These are phyloP conservation scores for Drosophila seclusa DNA, from an alignment of 2,888 invertebrate genomes.

Conservation along the genomic window DNA sequence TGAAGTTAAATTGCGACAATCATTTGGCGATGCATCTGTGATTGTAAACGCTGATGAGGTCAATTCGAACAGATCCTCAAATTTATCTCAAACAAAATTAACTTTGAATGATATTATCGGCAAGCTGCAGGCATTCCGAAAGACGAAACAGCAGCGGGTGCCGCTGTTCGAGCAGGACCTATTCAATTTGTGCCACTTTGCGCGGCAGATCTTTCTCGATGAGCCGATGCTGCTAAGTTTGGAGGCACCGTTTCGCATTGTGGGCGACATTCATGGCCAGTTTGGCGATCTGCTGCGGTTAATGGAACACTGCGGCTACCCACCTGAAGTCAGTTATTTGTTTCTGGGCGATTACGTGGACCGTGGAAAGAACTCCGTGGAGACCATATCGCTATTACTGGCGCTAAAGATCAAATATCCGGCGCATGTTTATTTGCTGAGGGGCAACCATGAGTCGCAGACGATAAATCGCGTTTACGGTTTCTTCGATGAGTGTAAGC, in stretches of 20 bases:
- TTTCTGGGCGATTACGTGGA: slow-evolving; percentile 59
- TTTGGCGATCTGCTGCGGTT: slow-evolving; percentile 42
- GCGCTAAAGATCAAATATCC: slow-evolving; percentile 46
- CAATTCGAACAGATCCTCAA: background rate
- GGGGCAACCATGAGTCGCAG: slow-evolving; percentile 89
- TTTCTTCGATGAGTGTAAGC: slow-evolving; percentile 97
- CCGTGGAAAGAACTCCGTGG: slow-evolving; percentile 49
- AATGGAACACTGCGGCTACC: slow-evolving; percentile 31
- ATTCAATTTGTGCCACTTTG: slow-evolving; percentile 15
- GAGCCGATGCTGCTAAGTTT: slow-evolving; percentile 43
- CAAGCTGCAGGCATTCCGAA: slow-evolving; percentile 14
- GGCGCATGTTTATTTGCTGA: slow-evolving; percentile 24
- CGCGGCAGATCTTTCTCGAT: slow-evolving; percentile 24
- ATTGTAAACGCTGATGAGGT: background rate
- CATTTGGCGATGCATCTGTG: background rate
- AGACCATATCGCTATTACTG: slow-evolving; percentile 43
- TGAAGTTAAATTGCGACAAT: background rate
- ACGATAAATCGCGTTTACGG: slow-evolving; percentile 96
- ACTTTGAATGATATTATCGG: slow-evolving; percentile 20
- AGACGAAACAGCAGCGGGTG: slow-evolving; percentile 13
- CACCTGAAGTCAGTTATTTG: slow-evolving; percentile 31
- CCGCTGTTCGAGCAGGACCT: slow-evolving; percentile 29
- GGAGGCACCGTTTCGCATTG: slow-evolving; percentile 32
- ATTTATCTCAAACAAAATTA: background rate
- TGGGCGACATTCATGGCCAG: slow-evolving; percentile 53